Base-by-base conservation (phyloP, 2,888 invertebrate genomes). In the Acrobasis repandana region DNA sequence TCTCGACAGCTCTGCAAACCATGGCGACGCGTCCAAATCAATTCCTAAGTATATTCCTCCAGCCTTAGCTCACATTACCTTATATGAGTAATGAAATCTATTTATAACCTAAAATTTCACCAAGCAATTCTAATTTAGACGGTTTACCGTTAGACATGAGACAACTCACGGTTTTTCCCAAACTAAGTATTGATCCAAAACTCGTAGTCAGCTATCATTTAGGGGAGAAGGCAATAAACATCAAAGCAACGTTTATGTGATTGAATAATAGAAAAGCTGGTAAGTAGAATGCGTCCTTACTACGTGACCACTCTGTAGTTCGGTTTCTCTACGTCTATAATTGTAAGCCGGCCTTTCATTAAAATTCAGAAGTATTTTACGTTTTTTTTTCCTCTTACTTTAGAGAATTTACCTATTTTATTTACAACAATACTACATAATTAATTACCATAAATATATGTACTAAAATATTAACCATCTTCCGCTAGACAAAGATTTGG, bases 131-230 rank as follows among this genome's bases (percentile, higher is more conserved):
- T 10, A 14, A 11, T 43, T 14, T n/a, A 6, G 43, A 43, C 43
- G 14, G 38, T 11, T 38, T 14, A n/a, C 14, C 14, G n/a, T n/a
- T 65, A 70, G 62, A 67, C 69, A 67, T 68, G 63, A 67, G 76
- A 66, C 77, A 76, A 84, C 70, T 85, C 81, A 76, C 81, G 87
- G 88, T 82, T 82, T 88, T 88, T 79, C 84, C 88, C 86, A 70
- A 62, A 77, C 65, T 62, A 66, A 63, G 67, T 76, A 87, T 88
- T 78, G 88, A 88, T 83, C 79, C 76, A 58, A 67, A 61, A 51
- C 50, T 33, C 46, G 38, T 46, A 64, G 70, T 67, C 73, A 72
- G 72, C 74, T 74, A 82, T 82, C 72, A 82, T 84, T 83, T 81
- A 82, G 79, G 85, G 85, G 78, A 76, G 77, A 76, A 71, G 71